These are phyloP conservation scores for Alviniconcha strummeri DNA, from an alignment of 2,888 invertebrate genomes.

Conservation along the genomic window DNA sequence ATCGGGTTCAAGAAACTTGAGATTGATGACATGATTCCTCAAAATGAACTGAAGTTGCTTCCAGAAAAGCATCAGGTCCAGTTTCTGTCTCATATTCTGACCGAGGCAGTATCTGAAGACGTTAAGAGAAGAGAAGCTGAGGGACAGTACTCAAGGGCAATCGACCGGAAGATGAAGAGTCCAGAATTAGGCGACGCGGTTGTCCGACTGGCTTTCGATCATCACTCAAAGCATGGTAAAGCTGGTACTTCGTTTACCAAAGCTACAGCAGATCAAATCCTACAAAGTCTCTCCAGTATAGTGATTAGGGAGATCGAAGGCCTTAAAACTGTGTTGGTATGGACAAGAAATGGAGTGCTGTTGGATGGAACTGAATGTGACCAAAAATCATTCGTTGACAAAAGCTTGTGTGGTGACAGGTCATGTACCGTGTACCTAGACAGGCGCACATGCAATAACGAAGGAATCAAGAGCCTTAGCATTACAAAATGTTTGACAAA, in stretches of 20 bases:
- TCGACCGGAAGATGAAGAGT: neutral
- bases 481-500: neutral
- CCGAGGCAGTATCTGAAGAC: constrained; percentile 41
- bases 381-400: constrained; percentile 6
- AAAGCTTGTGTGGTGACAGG: neutral
- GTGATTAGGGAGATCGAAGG: neutral
- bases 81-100: constrained; percentile 47
- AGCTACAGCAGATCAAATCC: neutral
- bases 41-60: neutral
- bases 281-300: neutral
- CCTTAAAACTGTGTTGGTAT: neutral
- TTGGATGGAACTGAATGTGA: neutral
- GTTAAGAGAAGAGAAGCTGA: neutral
- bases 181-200: neutral
- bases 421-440: constrained; percentile 16
- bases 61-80: constrained; percentile 39
- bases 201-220: neutral
- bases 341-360: neutral
- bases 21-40: neutral
- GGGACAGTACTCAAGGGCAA: neutral
- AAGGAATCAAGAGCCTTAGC: neutral
- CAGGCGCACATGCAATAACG: constrained; percentile 16
- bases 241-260: neutral
- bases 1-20: neutral
- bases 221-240: neutral